A percentile compares a stretch with the other conserved stretches of the same genome.
Conservation (phyloP, 1,140 invertebrate genomes). For the Neelides sp. region DNA sequence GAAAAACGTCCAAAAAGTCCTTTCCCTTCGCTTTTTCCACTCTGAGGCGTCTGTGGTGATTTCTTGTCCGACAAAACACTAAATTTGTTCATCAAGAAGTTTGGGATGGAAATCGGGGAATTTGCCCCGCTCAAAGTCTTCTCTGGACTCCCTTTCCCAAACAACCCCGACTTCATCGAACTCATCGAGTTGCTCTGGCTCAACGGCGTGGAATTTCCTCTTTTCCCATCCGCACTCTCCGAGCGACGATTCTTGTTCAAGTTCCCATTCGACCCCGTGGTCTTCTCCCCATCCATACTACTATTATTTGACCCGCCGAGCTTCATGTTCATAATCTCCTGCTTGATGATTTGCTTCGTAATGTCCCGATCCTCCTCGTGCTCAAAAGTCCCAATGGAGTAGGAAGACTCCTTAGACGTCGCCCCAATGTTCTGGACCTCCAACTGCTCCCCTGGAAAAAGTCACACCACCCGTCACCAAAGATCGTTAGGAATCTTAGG, state of each 20-base stretch:
- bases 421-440: constrained; percentile 59
- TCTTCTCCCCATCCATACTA: constrained; percentile 1
- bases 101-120: constrained; percentile 28
- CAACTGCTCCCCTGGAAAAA: constrained; percentile 55
- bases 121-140: constrained; percentile 1
- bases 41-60: constrained; percentile 11
- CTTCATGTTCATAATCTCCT: constrained; percentile 51
- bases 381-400: constrained; percentile 67
- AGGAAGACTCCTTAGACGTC: constrained; percentile 68
- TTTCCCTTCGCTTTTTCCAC: constrained; percentile 16
- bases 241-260: neutral
- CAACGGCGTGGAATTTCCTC: constrained; percentile 9
- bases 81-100: constrained; percentile 30
- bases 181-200: constrained; percentile 26
- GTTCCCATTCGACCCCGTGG: neutral
- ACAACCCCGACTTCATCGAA: constrained; percentile 12
- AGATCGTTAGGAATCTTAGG: too few relatives aligned
- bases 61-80: constrained; percentile 16
- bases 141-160: neutral
- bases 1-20: constrained; percentile 19
- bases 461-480: too few relatives aligned
- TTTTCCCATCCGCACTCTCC: neutral
- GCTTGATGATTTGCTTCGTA: constrained; percentile 56
- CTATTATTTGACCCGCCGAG: constrained; percentile 6
- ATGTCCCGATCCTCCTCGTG: constrained; percentile 61